These are phyloP conservation scores for Calcarius lapponicus DNA, from an alignment of 2,797 vertebrate genomes.

Conservation along the genomic window DNA sequence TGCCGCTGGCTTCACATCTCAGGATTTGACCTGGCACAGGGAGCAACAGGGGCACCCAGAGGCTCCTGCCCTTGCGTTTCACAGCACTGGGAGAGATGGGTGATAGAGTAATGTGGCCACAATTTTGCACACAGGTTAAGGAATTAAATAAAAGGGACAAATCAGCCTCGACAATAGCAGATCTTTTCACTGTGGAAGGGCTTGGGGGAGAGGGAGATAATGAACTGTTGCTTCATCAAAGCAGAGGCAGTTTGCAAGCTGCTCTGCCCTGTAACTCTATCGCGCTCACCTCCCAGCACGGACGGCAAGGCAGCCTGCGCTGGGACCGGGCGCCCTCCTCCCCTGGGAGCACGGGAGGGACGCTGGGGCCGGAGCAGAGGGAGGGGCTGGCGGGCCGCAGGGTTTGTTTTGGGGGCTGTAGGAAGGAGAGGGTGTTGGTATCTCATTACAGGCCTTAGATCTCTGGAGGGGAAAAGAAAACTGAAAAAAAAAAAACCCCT, in stretches of 20 bases:
- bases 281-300: constrained; percentile 82
- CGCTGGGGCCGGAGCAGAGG: background rate
- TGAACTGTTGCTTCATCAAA: constrained; percentile 90
- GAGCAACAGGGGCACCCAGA: background rate
- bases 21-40: background rate
- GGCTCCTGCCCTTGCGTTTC: background rate
- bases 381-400: background rate
- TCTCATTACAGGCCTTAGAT: constrained; percentile 74
- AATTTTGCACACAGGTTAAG: constrained; percentile 76
- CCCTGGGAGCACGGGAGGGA: constrained; percentile 38
- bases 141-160: constrained; percentile 84
- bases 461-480: constrained; percentile 69
- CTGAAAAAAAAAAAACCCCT: background rate
- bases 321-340: constrained; percentile 80
- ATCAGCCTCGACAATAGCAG: constrained; percentile 85
- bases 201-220: constrained; percentile 74
- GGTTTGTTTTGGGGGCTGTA: constrained; percentile 42
- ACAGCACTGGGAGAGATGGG: background rate
- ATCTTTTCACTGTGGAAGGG: constrained; percentile 82
- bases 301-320: constrained; percentile 73
- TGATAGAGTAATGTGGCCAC: constrained; percentile 77
- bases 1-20: background rate
- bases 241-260: constrained; percentile 90
- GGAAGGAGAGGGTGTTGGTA: constrained; percentile 52
- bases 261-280: constrained; percentile 90